Conservation (phyloP, 2,888 invertebrate species). For the Melanargia galathea region DNA sequence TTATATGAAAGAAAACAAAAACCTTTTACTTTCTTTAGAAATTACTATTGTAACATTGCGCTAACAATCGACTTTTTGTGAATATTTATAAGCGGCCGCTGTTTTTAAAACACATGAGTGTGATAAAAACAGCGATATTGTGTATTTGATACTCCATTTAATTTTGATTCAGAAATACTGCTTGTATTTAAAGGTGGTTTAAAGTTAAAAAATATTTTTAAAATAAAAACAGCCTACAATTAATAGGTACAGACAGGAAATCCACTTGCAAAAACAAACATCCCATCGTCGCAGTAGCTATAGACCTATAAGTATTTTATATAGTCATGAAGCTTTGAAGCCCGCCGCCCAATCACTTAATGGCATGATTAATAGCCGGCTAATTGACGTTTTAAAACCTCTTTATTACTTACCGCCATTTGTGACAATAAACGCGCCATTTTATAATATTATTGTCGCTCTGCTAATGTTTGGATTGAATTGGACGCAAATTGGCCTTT, state of each 20-base stretch:
- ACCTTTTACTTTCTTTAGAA: too few relatives aligned
- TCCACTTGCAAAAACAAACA: constrained; percentile 5
- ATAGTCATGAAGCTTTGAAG: constrained; percentile 37
- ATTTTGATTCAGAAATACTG: too few relatives aligned
- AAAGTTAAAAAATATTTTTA: neutral
- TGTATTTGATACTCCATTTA: too few relatives aligned
- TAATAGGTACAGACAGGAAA: too few relatives aligned
- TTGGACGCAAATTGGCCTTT: constrained; percentile 1
- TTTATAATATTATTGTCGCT: constrained; percentile 22
- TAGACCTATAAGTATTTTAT: constrained; percentile 7
- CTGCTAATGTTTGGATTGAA: constrained; percentile 12
- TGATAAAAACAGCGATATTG: too few relatives aligned
- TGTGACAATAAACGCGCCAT: constrained; percentile 49
- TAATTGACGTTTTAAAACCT: constrained; percentile 35
- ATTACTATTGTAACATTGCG: too few relatives aligned
- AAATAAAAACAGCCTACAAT: too few relatives aligned
- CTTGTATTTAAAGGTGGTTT: too few relatives aligned
- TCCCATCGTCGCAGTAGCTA: neutral
- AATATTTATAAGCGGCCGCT: too few relatives aligned
- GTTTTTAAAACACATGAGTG: too few relatives aligned
- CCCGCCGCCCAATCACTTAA: constrained; percentile 47
- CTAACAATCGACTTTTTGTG: too few relatives aligned
- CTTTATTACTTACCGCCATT: constrained; percentile 51
- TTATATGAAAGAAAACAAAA: too few relatives aligned
- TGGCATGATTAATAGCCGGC: constrained; percentile 53